Conservation (phyloP, 2,888 invertebrate species). For the Euplagia quadripunctaria region DNA sequence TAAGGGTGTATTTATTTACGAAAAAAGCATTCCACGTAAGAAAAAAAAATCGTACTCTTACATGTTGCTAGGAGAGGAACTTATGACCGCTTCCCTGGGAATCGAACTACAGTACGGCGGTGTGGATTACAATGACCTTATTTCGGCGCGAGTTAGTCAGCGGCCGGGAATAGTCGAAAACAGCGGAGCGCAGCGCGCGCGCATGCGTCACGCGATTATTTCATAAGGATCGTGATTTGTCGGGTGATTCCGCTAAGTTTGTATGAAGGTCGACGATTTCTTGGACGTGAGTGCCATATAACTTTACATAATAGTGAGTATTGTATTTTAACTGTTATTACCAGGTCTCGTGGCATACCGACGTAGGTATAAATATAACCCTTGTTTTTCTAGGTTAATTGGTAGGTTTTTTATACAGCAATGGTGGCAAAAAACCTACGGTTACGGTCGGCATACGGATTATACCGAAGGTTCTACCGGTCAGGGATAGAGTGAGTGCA, state of each 20-base stretch:
- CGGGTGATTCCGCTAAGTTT: slow-evolving; percentile 16
- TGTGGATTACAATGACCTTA: slow-evolving; percentile 75
- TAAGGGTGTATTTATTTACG: no score
- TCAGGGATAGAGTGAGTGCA: no score
- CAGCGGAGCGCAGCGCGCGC: slow-evolving; percentile 33
- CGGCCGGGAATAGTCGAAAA: slow-evolving; percentile 51
- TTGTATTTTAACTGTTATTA: background rate
- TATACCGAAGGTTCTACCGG: background rate
- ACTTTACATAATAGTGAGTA: background rate
- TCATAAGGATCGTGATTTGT: slow-evolving; percentile 18
- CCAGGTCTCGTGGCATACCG: background rate
- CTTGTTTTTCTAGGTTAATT: background rate
- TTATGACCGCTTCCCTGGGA: slow-evolving; percentile 31
- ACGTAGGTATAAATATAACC: background rate
- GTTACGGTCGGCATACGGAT: background rate
- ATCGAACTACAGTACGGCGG: slow-evolving; percentile 52
- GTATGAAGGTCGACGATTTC: slow-evolving; percentile 37
- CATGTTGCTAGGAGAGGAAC: no score
- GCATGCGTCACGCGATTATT: slow-evolving; percentile 39
- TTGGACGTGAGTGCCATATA: slow-evolving; percentile 1
- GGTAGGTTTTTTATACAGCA: background rate
- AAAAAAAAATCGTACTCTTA: no score
- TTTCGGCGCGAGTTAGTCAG: slow-evolving; percentile 66
- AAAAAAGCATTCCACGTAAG: no score
- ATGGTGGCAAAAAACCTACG: background rate